Conservation (phyloP, 2,888 invertebrate species). For the Unio delphinus region DNA sequence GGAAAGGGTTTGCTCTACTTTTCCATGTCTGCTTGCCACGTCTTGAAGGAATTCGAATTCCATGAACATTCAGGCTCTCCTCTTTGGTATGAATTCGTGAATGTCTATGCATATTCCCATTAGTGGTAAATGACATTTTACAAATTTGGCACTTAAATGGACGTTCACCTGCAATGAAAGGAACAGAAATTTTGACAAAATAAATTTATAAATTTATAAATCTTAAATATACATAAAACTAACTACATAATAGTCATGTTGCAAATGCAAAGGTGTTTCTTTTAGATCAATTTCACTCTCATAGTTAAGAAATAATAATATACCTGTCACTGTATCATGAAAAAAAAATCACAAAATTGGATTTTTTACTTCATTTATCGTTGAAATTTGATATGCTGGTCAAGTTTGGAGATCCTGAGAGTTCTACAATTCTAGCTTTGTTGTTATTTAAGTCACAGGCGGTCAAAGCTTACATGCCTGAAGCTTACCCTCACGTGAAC, state of each 20-base stretch:
- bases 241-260: background rate
- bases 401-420: no score
- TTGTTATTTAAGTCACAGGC: no score
- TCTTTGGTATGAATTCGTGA: constrained; percentile 80
- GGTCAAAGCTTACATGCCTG: no score
- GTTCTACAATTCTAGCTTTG: no score
- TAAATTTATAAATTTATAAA: background rate
- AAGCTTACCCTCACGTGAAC: no score
- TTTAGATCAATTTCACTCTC: background rate
- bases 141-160: constrained; percentile 86
- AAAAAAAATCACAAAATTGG: no score
- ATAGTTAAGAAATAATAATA: no score
- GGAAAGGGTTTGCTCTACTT: constrained; percentile 18
- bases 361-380: no score
- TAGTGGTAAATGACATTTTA: constrained; percentile 86
- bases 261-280: background rate
- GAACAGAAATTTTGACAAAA: background rate
- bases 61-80: constrained; percentile 34
- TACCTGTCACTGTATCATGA: no score
- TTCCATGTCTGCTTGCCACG: constrained; percentile 34
- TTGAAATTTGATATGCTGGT: no score
- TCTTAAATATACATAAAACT: no score
- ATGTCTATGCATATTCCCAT: constrained; percentile 89
- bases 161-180: constrained; percentile 77
- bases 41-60: constrained; percentile 22